phyloP scores from a whole-genome alignment of 2,888 invertebrate genomes.

The Drosophila anceps region DNA sequence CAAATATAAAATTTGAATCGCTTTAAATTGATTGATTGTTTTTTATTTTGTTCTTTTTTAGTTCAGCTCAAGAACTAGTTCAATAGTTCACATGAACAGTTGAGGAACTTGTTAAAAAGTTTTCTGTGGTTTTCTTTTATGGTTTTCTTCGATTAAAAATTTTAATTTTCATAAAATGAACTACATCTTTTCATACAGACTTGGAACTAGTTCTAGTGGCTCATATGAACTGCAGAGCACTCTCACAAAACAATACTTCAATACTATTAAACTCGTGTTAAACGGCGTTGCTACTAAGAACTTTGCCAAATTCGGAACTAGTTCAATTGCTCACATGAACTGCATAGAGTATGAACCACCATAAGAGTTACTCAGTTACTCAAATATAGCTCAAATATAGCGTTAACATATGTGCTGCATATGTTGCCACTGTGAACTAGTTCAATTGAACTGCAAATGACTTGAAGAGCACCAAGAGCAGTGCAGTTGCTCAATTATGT shows the following conservation, averaged over 20 bases:
- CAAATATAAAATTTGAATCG: too few relatives aligned
- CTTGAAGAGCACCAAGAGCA: too few relatives aligned
- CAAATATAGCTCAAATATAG: too few relatives aligned
- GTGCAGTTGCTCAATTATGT: background rate
- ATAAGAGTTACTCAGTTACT: background rate
- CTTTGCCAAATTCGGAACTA: background rate
- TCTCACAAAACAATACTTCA: background rate
- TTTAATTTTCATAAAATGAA: background rate
- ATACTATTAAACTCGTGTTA: background rate
- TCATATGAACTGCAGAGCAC: background rate
- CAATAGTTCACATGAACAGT: background rate
- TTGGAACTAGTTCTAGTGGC: background rate
- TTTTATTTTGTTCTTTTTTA: too few relatives aligned
- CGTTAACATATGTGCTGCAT: too few relatives aligned
- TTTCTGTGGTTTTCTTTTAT: too few relatives aligned
- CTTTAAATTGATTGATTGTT: too few relatives aligned
- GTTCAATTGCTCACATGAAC: conserved; percentile 1
- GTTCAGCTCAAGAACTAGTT: background rate
- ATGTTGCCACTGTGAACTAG: too few relatives aligned
- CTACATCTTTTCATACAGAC: rapidly evolving
- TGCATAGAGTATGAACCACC: background rate
- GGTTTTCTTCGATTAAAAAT: background rate
- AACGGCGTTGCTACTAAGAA: background rate
- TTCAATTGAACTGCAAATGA: background rate
- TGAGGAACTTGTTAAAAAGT: background rate